phyloP scores from a whole-genome alignment of 2,888 invertebrate genomes.

The Pharmacophagus antenor region DNA sequence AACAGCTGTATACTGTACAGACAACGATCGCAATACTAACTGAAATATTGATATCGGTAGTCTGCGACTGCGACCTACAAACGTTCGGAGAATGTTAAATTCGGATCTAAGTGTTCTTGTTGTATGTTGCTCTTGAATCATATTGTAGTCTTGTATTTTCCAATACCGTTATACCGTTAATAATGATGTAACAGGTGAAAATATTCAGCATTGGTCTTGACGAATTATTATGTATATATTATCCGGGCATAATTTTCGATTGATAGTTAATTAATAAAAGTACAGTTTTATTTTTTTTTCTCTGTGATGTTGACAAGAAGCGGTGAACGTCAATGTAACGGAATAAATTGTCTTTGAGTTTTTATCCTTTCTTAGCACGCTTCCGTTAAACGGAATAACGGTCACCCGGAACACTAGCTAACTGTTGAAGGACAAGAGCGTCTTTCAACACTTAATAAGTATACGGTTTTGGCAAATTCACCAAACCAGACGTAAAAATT shows the following conservation, averaged over 20 bases:
- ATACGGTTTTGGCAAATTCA: neutral
- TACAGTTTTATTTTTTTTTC: neutral
- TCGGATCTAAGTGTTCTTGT: slow-evolving; percentile 39
- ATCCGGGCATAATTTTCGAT: neutral
- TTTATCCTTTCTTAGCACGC: neutral
- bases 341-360: neutral
- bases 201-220: no score
- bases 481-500: neutral
- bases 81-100: slow-evolving; percentile 47
- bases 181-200: no score
- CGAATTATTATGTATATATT: neutral
- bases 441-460: neutral
- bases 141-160: neutral
- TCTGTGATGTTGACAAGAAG: neutral
- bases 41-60: slow-evolving; percentile 33
- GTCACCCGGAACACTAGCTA: neutral
- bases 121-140: neutral
- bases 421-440: neutral
- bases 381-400: neutral
- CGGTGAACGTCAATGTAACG: neutral
- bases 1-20: slow-evolving; percentile 40
- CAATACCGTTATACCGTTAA: neutral
- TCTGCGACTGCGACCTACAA: slow-evolving; percentile 50
- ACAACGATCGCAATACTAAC: slow-evolving; percentile 51
- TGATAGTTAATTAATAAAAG: neutral